Evolutionary conservation across 2,797 vertebrate genomes (phyloP), one percentile per base, ranked within the genome.

Genomic region (Astyanax mexicanus): DNA sequence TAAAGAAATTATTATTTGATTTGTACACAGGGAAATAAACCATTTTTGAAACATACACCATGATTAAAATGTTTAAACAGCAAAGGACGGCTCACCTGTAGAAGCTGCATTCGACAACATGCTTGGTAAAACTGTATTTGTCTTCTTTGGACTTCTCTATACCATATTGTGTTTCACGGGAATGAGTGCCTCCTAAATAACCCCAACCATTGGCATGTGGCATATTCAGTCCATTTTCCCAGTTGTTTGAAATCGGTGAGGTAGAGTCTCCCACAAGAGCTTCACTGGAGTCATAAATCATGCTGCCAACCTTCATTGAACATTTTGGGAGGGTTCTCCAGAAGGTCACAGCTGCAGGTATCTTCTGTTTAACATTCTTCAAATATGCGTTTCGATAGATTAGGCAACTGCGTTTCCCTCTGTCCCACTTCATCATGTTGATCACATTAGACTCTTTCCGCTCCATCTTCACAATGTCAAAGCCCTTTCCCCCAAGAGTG

Each of bases 301-400:
- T 8, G 67, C 74, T 71, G 40, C 44, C 11, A 3, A 85, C 55
- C 15, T 42, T 52, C 72, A 19, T 72, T 10, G 51, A 49, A 44
- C 35, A 44, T 67, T 37, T 15, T 6, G 69, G 13, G 21, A 85
- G 75, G 25, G 80, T 23, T 1, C 76, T 82, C 92, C 92, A 93
- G 81, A 86, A 32, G 0, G 69, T 74, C 25, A 88, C 52, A 0
- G 87, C 87, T 4, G 86, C 21, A 1, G 92, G 92, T 40, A 93
- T 71, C 67, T 80, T 89, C 74, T 91, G 91, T 44, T 13, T 58
- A 19, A 6, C 8, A 0, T 15, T 42, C 7, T 23, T 58, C 32
- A 78, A 11, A 23, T 65, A 72, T 0, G 0, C 1, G 11, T 83
- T 83, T 0, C 1, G 17, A 1, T 0, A 0, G 12, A 84, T 8